Evolutionary conservation across 1,140 invertebrate genomes (phyloP).

Genomic region (Sarcophaga bullata): DNA sequence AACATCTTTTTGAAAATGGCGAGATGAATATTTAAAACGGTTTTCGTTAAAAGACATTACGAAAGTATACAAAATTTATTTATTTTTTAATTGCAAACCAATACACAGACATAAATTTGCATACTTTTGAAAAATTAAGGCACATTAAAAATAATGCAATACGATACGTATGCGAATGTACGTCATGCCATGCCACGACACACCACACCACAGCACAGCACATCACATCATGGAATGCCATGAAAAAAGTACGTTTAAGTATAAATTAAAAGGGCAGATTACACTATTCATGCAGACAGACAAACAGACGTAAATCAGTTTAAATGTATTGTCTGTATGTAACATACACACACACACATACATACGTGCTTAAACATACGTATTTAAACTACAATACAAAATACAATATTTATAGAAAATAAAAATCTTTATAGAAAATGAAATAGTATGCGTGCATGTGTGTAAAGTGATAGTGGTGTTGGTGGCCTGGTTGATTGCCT

Average conservation of each 20-base stretch:
- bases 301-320: neutral
- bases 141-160: too few relatives aligned
- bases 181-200: too few relatives aligned
- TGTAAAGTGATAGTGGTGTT: neutral
- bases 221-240: too few relatives aligned
- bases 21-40: too few relatives aligned
- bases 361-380: neutral
- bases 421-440: constrained; percentile 4
- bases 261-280: constrained; percentile 1
- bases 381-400: neutral
- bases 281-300: too few relatives aligned
- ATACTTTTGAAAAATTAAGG: too few relatives aligned
- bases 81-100: neutral
- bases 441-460: neutral
- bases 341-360: neutral
- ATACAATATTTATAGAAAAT: constrained; percentile 8
- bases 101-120: neutral
- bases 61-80: neutral
- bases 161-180: too few relatives aligned
- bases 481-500: constrained; percentile 2
- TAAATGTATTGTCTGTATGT: neutral
- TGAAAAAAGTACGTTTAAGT: neutral
- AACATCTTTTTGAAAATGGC: too few relatives aligned
- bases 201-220: too few relatives aligned
- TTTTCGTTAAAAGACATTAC: neutral